Evolutionary conservation across 2,888 invertebrate genomes (phyloP).

Genomic region (Synanthedon andrenaeformis): DNA sequence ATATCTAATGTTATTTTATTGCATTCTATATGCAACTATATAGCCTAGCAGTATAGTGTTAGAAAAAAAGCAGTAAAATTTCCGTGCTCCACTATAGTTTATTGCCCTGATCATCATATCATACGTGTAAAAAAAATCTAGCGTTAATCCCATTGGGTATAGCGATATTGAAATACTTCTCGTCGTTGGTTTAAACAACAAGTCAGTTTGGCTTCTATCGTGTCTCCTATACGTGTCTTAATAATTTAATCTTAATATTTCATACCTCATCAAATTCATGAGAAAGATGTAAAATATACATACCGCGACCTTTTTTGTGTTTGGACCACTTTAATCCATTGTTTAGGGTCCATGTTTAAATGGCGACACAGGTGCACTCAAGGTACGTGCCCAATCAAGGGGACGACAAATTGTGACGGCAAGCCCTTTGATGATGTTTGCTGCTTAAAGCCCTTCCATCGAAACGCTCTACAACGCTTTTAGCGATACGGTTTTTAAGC

Average conservation of each 20-base stretch:
- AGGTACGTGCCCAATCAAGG: conserved; percentile 51
- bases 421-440: conserved; percentile 54
- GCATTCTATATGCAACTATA: too few species aligned
- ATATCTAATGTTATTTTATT: too few species aligned
- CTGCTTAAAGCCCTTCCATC: conserved; percentile 19
- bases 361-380: conserved; percentile 50
- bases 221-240: not conserved
- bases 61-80: too few species aligned
- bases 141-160: too few species aligned
- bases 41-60: too few species aligned
- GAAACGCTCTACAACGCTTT: not conserved
- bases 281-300: too few species aligned
- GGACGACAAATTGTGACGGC: conserved; percentile 43
- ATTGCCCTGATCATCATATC: too few species aligned
- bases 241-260: too few species aligned
- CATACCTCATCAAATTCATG: not conserved
- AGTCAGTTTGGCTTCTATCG: not conserved
- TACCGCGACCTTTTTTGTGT: not conserved
- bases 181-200: too few species aligned
- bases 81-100: too few species aligned
- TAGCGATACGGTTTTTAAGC: not conserved
- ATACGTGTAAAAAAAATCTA: too few species aligned
- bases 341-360: conserved; percentile 51
- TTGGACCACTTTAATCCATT: conserved; percentile 31
- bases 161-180: too few species aligned